Conservation (phyloP, 2,888 invertebrate genomes). For the Thymelicus sylvestris region DNA sequence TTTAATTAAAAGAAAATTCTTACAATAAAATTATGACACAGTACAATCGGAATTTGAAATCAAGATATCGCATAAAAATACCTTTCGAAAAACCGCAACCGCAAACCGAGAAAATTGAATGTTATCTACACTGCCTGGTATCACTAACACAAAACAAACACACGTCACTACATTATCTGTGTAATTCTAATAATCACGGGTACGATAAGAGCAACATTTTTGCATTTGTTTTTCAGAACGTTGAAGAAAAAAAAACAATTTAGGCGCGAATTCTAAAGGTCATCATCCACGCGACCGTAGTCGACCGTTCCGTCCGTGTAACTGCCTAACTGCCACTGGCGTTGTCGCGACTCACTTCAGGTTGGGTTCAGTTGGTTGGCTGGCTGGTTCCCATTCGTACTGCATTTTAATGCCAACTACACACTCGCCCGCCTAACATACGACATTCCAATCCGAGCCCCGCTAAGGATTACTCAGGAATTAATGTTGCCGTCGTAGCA, state of each 20-base stretch:
- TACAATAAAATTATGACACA: not conserved
- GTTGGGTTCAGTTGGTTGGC: not conserved
- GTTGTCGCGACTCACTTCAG: not conserved
- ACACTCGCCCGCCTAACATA: slow-evolving; percentile 35
- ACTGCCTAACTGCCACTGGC: slow-evolving; percentile 49
- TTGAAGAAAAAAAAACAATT: not conserved
- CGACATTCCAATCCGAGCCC: slow-evolving; percentile 32
- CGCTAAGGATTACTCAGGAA: slow-evolving; percentile 17
- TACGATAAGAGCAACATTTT: slow-evolving; percentile 37
- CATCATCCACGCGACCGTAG: slow-evolving; percentile 52
- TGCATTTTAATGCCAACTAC: slow-evolving; percentile 35
- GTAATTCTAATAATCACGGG: slow-evolving; percentile 46
- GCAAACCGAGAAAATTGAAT: slow-evolving; percentile 65
- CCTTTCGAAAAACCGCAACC: slow-evolving; percentile 61
- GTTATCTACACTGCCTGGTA: slow-evolving; percentile 67
- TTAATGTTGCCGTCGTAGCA: not conserved
- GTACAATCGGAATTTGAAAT: slow-evolving; percentile 29
- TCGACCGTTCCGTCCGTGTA: slow-evolving; percentile 57
- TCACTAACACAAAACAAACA: slow-evolving; percentile 72
- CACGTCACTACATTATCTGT: slow-evolving; percentile 54
- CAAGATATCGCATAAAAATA: slow-evolving; percentile 50
- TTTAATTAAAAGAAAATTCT: not conserved
- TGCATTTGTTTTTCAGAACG: slow-evolving; percentile 35
- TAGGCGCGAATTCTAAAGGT: slow-evolving; percentile 43
- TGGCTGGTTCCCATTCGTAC: slow-evolving; percentile 11